phyloP scores from a whole-genome alignment of 2,888 invertebrate species.

The Julus scanicus region DNA sequence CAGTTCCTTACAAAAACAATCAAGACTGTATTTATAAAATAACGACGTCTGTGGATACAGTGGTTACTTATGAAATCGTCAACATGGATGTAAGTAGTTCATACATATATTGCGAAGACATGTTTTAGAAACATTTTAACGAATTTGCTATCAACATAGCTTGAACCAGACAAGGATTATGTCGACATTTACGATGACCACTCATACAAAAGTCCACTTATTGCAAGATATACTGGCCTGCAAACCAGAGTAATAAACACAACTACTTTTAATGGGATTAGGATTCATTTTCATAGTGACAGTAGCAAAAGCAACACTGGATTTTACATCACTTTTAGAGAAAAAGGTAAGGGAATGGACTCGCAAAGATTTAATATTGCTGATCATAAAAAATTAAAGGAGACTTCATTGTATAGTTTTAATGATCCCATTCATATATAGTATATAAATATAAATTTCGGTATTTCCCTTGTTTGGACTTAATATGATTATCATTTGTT shows the following conservation, averaged over 20 bases:
- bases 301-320: background rate
- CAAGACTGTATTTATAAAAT: background rate
- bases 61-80: background rate
- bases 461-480: too few relatives aligned
- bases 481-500: too few relatives aligned
- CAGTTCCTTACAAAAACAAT: background rate
- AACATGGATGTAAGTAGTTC: background rate
- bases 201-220: background rate
- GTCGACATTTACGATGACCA: background rate
- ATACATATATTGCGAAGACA: background rate
- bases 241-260: background rate
- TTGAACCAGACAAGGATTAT: background rate
- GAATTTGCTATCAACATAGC: background rate
- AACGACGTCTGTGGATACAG: background rate
- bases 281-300: background rate
- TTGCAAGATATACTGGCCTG: background rate
- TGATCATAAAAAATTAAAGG: too few relatives aligned
- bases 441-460: too few relatives aligned
- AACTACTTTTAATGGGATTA: background rate
- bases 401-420: background rate
- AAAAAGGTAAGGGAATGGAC: background rate
- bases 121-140: background rate
- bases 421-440: too few relatives aligned
- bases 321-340: background rate
- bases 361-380: background rate